Evolutionary conservation across 1,140 invertebrate genomes (phyloP).

Genomic region (Augochlora pura): DNA sequence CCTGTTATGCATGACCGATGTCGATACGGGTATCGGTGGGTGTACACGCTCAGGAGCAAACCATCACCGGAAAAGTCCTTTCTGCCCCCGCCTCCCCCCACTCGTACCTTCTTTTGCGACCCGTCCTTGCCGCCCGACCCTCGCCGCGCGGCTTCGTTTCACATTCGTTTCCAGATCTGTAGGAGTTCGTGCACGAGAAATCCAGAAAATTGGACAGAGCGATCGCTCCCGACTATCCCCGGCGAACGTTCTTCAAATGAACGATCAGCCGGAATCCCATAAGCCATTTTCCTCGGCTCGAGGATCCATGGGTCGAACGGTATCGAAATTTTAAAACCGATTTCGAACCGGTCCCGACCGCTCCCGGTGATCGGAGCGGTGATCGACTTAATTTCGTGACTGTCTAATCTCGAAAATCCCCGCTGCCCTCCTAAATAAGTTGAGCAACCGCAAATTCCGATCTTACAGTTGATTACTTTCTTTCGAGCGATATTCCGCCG

Average conservation of each 20-base stretch:
- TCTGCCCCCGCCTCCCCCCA: slow-evolving; percentile 17
- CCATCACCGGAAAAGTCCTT: slow-evolving; percentile 62
- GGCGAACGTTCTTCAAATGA: slow-evolving; percentile 62
- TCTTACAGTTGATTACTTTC: too few relatives aligned
- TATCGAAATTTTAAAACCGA: slow-evolving; percentile 46
- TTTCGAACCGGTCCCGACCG: background rate
- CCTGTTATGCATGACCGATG: slow-evolving; percentile 77
- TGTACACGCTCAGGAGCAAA: slow-evolving; percentile 59
- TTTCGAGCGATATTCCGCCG: too few relatives aligned
- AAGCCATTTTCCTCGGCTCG: slow-evolving; percentile 39
- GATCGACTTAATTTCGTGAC: background rate
- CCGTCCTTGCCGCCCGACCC: background rate
- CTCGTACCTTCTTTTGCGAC: background rate
- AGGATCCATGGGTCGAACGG: slow-evolving; percentile 32
- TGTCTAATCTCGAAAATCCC: background rate
- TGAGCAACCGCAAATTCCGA: too few relatives aligned
- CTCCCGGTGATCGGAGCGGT: slow-evolving; percentile 2
- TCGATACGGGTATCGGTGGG: slow-evolving; percentile 73
- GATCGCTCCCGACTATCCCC: slow-evolving; percentile 53
- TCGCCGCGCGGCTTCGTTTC: slow-evolving; percentile 29
- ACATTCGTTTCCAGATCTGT: slow-evolving; percentile 59
- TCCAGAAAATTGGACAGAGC: slow-evolving; percentile 68
- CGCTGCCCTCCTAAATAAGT: too few relatives aligned
- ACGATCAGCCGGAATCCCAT: slow-evolving; percentile 62
- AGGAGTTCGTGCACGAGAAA: slow-evolving; percentile 65